Percentiles rank a stretch among this genome's conserved stretches.
Conservation (phyloP, 2,888 invertebrate genomes). For the Agonopterix heracliana region DNA sequence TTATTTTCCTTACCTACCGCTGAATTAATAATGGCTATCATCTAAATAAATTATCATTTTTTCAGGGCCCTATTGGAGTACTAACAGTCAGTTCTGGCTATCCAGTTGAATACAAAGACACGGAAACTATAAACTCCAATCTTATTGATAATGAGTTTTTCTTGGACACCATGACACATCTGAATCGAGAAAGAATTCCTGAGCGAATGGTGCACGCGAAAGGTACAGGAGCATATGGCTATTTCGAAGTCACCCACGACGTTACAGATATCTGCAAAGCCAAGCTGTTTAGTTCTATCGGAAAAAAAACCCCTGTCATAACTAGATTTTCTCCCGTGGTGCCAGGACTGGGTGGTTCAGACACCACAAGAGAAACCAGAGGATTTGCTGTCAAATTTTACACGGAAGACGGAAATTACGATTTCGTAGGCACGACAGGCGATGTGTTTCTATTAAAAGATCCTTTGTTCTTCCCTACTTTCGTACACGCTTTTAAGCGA, state of each 20-base stretch:
- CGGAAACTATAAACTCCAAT: conserved; percentile 7
- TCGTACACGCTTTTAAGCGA: conserved; percentile 71
- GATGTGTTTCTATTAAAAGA: conserved; percentile 75
- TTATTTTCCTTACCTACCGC: too few relatives aligned
- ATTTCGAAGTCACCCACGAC: conserved; percentile 6
- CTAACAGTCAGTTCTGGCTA: conserved; percentile 86
- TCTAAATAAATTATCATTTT: neutral
- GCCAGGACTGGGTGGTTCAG: conserved; percentile 80
- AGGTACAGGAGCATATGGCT: conserved; percentile 81
- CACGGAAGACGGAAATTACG: conserved; percentile 29
- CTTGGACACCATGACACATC: conserved; percentile 82
- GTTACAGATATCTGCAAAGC: conserved; percentile 48
- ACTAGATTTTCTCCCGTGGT: conserved; percentile 76
- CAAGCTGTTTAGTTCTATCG: conserved; percentile 74
- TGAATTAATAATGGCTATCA: too few relatives aligned
- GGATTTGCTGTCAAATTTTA: conserved; percentile 58
- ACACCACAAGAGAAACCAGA: conserved; percentile 42
- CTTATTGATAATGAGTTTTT: conserved; percentile 45
- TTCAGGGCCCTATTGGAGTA: conserved; percentile 13
- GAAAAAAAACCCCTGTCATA: conserved; percentile 75
- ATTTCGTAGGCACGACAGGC: conserved; percentile 41
- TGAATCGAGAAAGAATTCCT: conserved; percentile 89
- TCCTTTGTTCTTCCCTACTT: conserved; percentile 64
- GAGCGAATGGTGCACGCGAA: conserved; percentile 94
- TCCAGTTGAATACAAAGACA: conserved; percentile 80